Evolutionary conservation across 2,888 invertebrate species (phyloP).

Genomic region (Apoda limacodes): DNA sequence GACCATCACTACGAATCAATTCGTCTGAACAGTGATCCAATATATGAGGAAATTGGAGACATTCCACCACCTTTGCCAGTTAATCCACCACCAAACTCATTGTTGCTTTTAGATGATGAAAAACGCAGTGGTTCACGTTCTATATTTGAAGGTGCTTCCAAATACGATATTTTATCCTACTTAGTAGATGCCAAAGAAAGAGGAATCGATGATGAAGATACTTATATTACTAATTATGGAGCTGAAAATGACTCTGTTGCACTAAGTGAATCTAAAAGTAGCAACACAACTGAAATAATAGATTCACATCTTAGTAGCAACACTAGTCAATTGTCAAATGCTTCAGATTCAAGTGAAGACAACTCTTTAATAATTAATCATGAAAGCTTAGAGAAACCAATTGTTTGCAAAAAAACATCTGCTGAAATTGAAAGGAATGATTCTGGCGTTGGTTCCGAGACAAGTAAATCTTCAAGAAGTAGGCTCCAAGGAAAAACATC

Average conservation of each 20-base stretch:
- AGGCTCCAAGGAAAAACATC: constrained; percentile 73
- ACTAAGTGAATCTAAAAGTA: constrained; percentile 70
- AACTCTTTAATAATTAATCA: constrained; percentile 76
- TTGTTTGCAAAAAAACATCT: constrained; percentile 66
- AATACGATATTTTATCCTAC: constrained; percentile 90
- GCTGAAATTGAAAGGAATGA: constrained; percentile 91
- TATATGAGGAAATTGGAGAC: constrained; percentile 82
- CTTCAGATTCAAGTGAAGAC: constrained; percentile 90
- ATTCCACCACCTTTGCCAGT: constrained; percentile 83
- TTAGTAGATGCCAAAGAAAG: constrained; percentile 88
- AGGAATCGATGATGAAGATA: constrained; percentile 77
- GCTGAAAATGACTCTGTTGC: constrained; percentile 61
- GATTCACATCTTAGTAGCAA: constrained; percentile 72
- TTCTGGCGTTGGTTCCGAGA: constrained; percentile 93
- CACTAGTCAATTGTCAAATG: constrained; percentile 81
- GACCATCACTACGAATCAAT: constrained; percentile 83
- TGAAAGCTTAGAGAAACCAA: constrained; percentile 66
- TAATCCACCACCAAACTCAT: constrained; percentile 80
- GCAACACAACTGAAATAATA: constrained; percentile 47
- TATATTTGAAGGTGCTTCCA: constrained; percentile 85
- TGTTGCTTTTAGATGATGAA: constrained; percentile 76
- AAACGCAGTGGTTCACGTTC: constrained; percentile 76
- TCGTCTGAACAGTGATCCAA: constrained; percentile 75
- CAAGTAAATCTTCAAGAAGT: constrained; percentile 87
- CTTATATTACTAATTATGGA: constrained; percentile 74